Conservation (phyloP, 2,888 invertebrate species). For the Artemia sp. region DNA sequence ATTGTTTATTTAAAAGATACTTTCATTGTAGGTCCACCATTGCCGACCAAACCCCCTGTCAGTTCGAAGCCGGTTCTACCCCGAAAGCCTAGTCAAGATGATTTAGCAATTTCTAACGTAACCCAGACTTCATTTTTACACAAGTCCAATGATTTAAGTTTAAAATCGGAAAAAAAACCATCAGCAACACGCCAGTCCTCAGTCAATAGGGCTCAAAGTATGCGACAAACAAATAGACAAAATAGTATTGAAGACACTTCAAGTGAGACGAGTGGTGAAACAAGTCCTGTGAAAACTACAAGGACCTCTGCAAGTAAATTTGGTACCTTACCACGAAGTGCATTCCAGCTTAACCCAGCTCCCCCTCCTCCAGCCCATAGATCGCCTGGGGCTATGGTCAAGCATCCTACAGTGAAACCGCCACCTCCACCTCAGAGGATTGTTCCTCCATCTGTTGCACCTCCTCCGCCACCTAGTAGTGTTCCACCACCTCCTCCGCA, state of each 20-base stretch:
- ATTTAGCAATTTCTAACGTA: background rate
- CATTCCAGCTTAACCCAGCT: slow-evolving; percentile 22
- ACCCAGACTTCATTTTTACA: background rate
- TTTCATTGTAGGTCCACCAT: background rate
- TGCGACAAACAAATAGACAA: slow-evolving; percentile 15
- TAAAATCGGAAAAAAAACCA: background rate
- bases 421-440: slow-evolving; percentile 23
- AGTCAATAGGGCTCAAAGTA: slow-evolving; percentile 15
- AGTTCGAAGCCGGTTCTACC: background rate
- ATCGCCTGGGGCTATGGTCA: slow-evolving; percentile 15
- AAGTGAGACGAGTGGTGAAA: slow-evolving; percentile 9
- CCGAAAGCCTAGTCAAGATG: slow-evolving; percentile 10
- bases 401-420: slow-evolving; percentile 34
- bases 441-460: slow-evolving; percentile 30
- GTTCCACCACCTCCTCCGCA: slow-evolving; percentile 26
- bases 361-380: slow-evolving; percentile 17
- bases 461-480: slow-evolving; percentile 29
- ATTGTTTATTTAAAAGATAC: too few species aligned
- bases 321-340: slow-evolving; percentile 20
- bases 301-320: slow-evolving; percentile 17
- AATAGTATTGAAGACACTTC: slow-evolving; percentile 1
- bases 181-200: slow-evolving; percentile 1
- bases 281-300: slow-evolving; percentile 11
- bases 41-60: slow-evolving; percentile 5
- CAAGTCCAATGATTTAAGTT: background rate